Base-by-base conservation (phyloP, 2,888 invertebrate species). In the Seira musarum region DNA sequence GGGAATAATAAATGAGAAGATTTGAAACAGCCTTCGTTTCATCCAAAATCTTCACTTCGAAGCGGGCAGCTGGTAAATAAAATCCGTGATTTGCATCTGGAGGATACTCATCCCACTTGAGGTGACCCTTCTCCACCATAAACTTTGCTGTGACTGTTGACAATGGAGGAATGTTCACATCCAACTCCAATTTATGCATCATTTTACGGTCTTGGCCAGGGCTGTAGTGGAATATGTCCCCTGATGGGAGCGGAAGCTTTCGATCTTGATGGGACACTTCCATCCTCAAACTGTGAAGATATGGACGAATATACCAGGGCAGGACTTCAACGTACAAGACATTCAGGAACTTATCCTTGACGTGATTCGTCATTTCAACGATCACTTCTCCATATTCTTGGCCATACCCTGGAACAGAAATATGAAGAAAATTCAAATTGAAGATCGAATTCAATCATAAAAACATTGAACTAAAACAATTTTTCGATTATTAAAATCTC, bases 61-160 rank as follows among this genome's bases (percentile, higher is more conserved):
- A 86, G 57, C 85, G 83, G 53, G 86, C 84, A 61, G 85, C 83
- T 57, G 85, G 84, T 25, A 86, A 73, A 65, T 86, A 86, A 74
- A 86, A 86, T 24, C 99, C 99, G 90, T 99, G 98, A 90, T 98
- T 98, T 0, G 99, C 98, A 92, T 99, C 99, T 0, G 99, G 99
- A 15, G 99, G 99, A 90, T 99, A 99, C 89, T 99, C 99, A 87
- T 97, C 95, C 97, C 91, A 91, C 90, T 98, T 98, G 3, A 98
- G 91, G 88, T 98, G 96, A n/a, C 96, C 94, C 89, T 96, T 95
- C 89, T 98, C 97, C 90, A 98, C 94, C 84, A 97, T 92, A 8
- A 94, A 94, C 69, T 98, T 91, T 83, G 93, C 93, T 0, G 95
- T 95, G 5, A 93, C 92, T 0, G 85, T 85, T 0, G 96, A 94